These are phyloP conservation scores for Enteromius thamalakanensis DNA, from an alignment of 2,797 vertebrate species.

Conservation along the genomic window DNA sequence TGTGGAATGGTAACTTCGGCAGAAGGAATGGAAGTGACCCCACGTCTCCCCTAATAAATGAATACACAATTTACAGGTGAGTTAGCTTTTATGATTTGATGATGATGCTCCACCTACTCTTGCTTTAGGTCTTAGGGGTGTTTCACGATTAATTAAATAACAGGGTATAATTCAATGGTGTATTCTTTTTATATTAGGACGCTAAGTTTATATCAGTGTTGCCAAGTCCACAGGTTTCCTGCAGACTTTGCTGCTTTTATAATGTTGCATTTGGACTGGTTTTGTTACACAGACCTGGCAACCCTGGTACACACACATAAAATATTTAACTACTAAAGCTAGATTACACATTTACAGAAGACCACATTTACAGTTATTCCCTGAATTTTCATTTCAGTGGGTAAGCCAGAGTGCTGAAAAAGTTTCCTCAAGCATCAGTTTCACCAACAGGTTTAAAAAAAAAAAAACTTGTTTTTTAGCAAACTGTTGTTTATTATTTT, in stretches of 20 bases:
- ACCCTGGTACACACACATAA: neutral
- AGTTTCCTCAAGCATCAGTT: neutral
- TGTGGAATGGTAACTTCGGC: conserved; percentile 93
- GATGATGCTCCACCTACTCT: neutral
- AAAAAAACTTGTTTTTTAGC: too few species aligned
- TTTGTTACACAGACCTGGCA: neutral
- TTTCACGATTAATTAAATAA: neutral
- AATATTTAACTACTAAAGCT: neutral
- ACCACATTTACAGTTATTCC: neutral
- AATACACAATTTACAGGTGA: conserved; percentile 92
- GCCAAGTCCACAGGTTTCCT: neutral
- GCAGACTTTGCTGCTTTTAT: neutral
- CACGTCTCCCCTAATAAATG: conserved; percentile 78
- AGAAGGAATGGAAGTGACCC: conserved; percentile 85
- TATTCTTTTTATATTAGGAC: neutral
- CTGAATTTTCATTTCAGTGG: neutral
- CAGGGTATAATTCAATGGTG: neutral
- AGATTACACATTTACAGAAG: neutral
- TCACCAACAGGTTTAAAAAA: neutral
- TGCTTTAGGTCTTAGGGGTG: neutral
- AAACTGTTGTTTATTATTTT: too few species aligned
- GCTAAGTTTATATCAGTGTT: neutral
- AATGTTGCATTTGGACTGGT: neutral
- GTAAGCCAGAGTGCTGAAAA: neutral
- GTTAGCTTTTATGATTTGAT: conserved; percentile 1